Percentiles rank a stretch among this genome's conserved stretches.
Conservation (phyloP, 2,113 vertebrate genomes). For the Lophochroa leadbeateri region DNA sequence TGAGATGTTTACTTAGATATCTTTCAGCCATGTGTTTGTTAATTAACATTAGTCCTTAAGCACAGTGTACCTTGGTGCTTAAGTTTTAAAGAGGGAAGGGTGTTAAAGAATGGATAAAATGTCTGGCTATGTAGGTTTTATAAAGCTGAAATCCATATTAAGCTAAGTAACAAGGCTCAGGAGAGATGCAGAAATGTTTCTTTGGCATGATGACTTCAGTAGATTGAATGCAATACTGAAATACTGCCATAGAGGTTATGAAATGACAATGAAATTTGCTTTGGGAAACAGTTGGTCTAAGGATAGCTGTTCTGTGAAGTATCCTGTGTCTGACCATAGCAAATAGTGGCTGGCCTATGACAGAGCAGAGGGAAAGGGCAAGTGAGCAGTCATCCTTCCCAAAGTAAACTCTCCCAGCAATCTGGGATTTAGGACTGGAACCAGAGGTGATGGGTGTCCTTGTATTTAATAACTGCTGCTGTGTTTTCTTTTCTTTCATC, state of each 20-base stretch:
- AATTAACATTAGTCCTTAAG: background rate
- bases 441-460: background rate
- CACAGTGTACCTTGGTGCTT: background rate
- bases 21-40: background rate
- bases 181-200: background rate
- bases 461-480: background rate
- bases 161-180: background rate
- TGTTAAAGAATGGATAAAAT: background rate
- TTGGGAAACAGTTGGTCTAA: background rate
- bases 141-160: background rate
- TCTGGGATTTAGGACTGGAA: background rate
- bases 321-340: background rate
- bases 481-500: background rate
- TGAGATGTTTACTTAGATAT: background rate
- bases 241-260: background rate
- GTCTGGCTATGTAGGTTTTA: background rate
- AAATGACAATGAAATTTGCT: background rate
- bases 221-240: background rate
- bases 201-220: background rate
- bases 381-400: background rate
- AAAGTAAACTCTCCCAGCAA: background rate
- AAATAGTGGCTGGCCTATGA: background rate
- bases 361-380: slow-evolving; percentile 3
- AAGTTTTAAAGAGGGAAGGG: background rate
- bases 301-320: background rate